phyloP scores from a whole-genome alignment of 2,113 vertebrate species.

The Oplegnathus fasciatus region DNA sequence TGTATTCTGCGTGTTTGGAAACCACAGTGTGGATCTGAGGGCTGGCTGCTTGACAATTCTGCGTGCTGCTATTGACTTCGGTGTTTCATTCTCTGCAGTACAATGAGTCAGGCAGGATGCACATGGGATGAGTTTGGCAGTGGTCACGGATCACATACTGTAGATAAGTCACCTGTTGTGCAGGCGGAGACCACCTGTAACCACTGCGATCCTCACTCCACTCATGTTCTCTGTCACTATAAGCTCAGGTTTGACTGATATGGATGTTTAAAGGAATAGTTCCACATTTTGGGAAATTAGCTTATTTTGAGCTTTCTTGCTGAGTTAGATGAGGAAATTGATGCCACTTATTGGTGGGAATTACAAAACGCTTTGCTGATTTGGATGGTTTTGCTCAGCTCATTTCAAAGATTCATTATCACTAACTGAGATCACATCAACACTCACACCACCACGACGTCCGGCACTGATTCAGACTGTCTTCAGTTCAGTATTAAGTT shows the following conservation, averaged over 20 bases:
- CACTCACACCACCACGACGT: neutral
- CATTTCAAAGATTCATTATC: neutral
- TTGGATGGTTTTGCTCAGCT: neutral
- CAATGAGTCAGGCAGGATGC: slow-evolving; percentile 24
- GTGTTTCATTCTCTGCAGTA: slow-evolving; percentile 34
- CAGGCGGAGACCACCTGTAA: slow-evolving; percentile 8
- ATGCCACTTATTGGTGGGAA: neutral
- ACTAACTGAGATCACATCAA: neutral
- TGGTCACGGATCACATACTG: slow-evolving; percentile 27
- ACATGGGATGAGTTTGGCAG: slow-evolving; percentile 17
- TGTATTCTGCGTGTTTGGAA: slow-evolving; percentile 56
- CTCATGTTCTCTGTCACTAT: neutral
- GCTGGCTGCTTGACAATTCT: slow-evolving; percentile 43
- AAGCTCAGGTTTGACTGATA: neutral
- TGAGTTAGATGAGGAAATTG: neutral
- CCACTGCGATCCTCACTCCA: neutral
- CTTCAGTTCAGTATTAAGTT: neutral
- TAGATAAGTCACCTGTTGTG: slow-evolving; percentile 30
- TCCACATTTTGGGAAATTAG: neutral
- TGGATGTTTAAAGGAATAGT: neutral
- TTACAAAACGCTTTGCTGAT: neutral
- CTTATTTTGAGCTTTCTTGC: neutral
- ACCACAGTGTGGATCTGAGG: slow-evolving; percentile 43
- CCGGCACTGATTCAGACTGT: neutral
- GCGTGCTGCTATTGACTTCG: slow-evolving; percentile 10